Evolutionary conservation across 2,797 vertebrate genomes (phyloP), one percentile per base, ranked within the genome.

Genomic region (Nyctibius grandis): DNA sequence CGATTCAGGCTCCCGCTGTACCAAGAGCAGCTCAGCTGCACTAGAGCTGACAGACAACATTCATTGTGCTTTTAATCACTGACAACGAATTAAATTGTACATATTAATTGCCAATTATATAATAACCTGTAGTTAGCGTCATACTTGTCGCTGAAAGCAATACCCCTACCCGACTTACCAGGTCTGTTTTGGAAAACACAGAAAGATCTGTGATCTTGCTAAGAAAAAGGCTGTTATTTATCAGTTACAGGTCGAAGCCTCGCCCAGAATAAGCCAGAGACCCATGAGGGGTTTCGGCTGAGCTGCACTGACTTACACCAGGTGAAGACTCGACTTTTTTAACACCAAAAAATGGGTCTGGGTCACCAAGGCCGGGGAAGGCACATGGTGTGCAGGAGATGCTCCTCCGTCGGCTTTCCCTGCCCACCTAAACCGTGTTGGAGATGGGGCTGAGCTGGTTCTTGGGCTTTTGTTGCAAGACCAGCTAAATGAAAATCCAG

Each of bases 91-190:
- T 96, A 97, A 98, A 97, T 86, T 92, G 94, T 94, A 89, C 94
- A 93, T 95, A 96, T 95, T 96, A 97, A 98, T 96, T 88, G 94
- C 94, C 97, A 97, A 78, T 96, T 95, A 97, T 93, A 95, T 89
- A 94, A 97, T 96, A 98, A 96, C 93, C 92, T 93, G 95, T 85
- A 97, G 92, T 89, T 94, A 97, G 82, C 85, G 92, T 96, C 95
- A 87, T 56, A 94, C 86, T 91, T 90, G 57, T 85, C 22, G 3
- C 69, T 95, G 93, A 96, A 95, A 97, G 94, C 91, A 95, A 68
- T 74, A 79, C 44, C 75, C 79, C 77, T 78, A 76, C 75, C 85
- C 12, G 2, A 38, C 84, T 85, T 77, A 85, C 45, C 94, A 96
- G 82, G 90, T 85, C 82, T 94, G 79, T 65, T 80, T 70, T 77